Evolutionary conservation across 2,113 vertebrate genomes (phyloP).

Genomic region (Steatornis caripensis): DNA sequence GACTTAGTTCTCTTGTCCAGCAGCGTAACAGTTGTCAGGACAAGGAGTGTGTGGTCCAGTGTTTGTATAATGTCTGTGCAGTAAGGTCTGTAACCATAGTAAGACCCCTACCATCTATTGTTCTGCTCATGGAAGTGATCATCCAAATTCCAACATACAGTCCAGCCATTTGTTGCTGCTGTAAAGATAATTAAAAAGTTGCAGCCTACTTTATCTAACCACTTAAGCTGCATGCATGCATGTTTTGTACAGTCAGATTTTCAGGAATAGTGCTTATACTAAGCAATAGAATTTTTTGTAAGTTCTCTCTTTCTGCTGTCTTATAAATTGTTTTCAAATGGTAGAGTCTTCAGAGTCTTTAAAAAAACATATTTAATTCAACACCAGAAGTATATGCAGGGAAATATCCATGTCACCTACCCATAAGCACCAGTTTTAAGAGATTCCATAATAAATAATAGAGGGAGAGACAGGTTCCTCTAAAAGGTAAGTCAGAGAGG

Average conservation of each 20-base stretch:
- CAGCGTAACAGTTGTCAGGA: neutral
- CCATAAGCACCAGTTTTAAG: neutral
- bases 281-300: neutral
- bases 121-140: neutral
- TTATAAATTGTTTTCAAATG: neutral
- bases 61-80: neutral
- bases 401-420: neutral
- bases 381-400: neutral
- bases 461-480: neutral
- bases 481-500: neutral
- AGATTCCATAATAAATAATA: neutral
- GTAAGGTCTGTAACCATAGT: neutral
- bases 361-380: neutral
- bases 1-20: neutral
- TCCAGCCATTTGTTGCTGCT: neutral
- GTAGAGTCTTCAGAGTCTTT: neutral
- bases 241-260: neutral
- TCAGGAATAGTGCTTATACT: neutral
- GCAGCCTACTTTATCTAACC: neutral
- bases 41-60: neutral
- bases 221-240: rapidly evolving
- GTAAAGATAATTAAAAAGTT: neutral
- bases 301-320: neutral
- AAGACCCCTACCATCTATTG: neutral
- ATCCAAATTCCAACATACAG: neutral